Evolutionary conservation across 2,888 invertebrate genomes (phyloP), one percentile per base, ranked within the genome.

Genomic region (Tetheella fluctuosa): DNA sequence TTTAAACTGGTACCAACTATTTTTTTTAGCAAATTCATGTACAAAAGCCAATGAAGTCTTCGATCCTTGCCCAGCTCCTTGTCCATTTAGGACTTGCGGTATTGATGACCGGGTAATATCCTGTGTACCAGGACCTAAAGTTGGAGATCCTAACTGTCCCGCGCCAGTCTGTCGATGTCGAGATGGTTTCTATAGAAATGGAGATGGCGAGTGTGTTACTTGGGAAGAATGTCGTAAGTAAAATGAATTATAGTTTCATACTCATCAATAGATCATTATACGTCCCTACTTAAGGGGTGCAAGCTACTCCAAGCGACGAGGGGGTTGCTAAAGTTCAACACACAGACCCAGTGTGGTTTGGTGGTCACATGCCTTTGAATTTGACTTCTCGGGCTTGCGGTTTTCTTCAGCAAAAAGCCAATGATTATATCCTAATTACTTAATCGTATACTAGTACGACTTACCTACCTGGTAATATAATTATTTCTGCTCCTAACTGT

Each of bases 181-280:
- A 5, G 52, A 64, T 20, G 60, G 59, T 13, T 64, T 54, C 42
- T 64, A 63, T 15, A 64, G 54, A 52, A 62, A 69, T 25, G 37
- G 58, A 17, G 28, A 42, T 1, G 61, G 61, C 1, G 57, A 58
- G 20, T 48, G 48, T 20, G 48, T 48, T 48, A 20, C 48, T 48
- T 48, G 48, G 48, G 48, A 48, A n/a, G 48, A 48, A 20, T 48
- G 48, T 20, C 48, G 48, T 48, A 48, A 48, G 48, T 48, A n/a
- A 17, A 48, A 48, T 0, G 6, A 48, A 39, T 39, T n/a, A 39
- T n/a, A 2, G 5, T n/a, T 39, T 39, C 8, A n/a, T 6, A 5
- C 0, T n/a, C 15, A 39, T 1, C 13, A n/a, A 39, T 3, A n/a
- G 0, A 4, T 7, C 12, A 34, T 10, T 34, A 10, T 12, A 34